A percentile compares a stretch with the other conserved stretches of the same genome.
Evolutionary conservation across 2,113 vertebrate genomes (phyloP).

Genomic region (Neolamprologus ventralis): DNA sequence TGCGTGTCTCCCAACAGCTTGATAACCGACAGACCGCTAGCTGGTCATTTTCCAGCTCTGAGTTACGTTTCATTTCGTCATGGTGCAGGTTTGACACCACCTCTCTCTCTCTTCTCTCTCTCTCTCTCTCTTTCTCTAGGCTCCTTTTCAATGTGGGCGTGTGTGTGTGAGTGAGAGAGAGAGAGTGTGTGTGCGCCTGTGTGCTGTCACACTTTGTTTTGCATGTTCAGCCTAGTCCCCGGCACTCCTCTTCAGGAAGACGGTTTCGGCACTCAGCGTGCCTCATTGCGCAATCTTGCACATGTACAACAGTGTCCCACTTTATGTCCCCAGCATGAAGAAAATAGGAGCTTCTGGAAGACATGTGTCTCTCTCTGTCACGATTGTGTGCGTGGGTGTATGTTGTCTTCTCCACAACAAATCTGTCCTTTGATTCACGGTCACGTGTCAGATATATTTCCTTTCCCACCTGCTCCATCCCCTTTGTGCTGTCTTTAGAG

Average conservation of each 20-base stretch:
- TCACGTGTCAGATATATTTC: background rate
- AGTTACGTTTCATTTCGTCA: slow-evolving; percentile 67
- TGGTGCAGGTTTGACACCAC: slow-evolving; percentile 65
- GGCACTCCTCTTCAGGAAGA: slow-evolving; percentile 11
- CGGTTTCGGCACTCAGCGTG: background rate
- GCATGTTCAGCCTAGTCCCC: slow-evolving; percentile 43
- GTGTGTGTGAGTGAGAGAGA: background rate
- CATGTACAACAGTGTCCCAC: slow-evolving; percentile 24
- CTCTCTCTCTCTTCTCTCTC: background rate
- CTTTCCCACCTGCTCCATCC: background rate
- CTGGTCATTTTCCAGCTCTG: slow-evolving; percentile 59
- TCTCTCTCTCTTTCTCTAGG: slow-evolving; percentile 7
- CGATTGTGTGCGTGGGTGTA: background rate
- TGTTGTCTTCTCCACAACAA: background rate
- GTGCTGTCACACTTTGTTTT: slow-evolving; percentile 38
- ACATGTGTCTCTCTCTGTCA: background rate
- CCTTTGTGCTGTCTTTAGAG: background rate
- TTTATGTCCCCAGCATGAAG: slow-evolving; percentile 37
- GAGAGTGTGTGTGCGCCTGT: background rate
- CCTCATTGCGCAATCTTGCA: slow-evolving; percentile 42
- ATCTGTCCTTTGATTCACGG: background rate
- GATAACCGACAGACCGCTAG: slow-evolving; percentile 42
- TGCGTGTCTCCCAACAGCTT: slow-evolving; percentile 41
- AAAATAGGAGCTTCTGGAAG: background rate
- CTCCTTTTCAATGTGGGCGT: slow-evolving; percentile 21